Base-by-base conservation (phyloP, 2,797 vertebrate genomes). In the Limosa lapponica region DNA sequence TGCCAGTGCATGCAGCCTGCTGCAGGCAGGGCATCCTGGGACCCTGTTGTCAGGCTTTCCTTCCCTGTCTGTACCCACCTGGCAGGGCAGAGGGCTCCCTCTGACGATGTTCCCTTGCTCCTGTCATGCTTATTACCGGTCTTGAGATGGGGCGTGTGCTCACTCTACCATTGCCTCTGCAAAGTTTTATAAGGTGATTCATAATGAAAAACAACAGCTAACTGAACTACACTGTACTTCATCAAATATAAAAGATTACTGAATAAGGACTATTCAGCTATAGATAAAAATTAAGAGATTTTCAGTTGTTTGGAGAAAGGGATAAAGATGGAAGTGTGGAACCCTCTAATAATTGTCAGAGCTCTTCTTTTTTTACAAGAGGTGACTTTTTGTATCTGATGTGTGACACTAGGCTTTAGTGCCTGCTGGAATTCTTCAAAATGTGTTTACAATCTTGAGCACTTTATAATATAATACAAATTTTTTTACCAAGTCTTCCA, bases 31-130 rank as follows among this genome's bases (percentile, higher is more conserved):
- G 34, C 69, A 8, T 67, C 19, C 48, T 2, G 2, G 25, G 30
- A 32, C 14, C 0, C 3, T 30, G 32, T 55, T 0, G 0, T 57
- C 13, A 37, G 65, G 23, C 14, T 72, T 66, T 52, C 8, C 41
- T 69, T 77, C 23, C 30, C 30, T 32, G 39, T 46, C 30, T 32
- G 8, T 20, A 44, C 13, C 1, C 1, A 2, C 43, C 65, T 30
- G 37, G 23, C 43, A 70, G 43, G 25, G 49, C 30, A 52, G 59
- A 32, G 46, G 39, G 8, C 15, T 73, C 37, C 8, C 37, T 51
- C 37, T 5, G 2, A 54, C 36, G 16, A 4, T 10, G 17, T 54
- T 67, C 30, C 13, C 4, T 62, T 66, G 9, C 48, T 74, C 2
- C 0, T 46, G 30, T 64, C 36, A 5, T 39, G 24, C 11, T 59